A percentile compares a stretch with the other conserved stretches of the same genome.
Conservation (phyloP, 2,797 vertebrate species). For the Malacoraja senta region DNA sequence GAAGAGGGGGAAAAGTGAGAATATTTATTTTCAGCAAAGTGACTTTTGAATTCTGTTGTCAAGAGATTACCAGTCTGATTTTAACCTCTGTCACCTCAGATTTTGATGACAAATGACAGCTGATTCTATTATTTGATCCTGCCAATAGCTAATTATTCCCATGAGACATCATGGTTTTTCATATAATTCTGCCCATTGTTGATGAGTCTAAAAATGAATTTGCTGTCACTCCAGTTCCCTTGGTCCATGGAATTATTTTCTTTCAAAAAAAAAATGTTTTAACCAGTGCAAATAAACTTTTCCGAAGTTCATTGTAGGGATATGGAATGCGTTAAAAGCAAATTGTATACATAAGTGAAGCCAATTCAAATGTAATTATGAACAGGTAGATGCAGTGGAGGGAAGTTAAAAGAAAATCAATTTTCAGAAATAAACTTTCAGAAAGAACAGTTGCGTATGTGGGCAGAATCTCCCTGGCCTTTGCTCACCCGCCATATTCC, state of each 20-base stretch:
- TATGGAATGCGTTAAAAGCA: not conserved
- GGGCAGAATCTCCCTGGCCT: not conserved
- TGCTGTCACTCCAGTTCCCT: not conserved
- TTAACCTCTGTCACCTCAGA: not conserved
- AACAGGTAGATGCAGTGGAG: not conserved
- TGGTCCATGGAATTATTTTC: too few relatives aligned
- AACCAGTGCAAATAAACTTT: not conserved
- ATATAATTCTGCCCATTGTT: slow-evolving; percentile 13
- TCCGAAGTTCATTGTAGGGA: not conserved
- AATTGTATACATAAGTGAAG: not conserved
- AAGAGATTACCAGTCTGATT: slow-evolving; percentile 14
- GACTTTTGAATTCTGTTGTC: not conserved
- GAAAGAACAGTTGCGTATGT: not conserved
- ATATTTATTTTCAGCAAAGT: not conserved
- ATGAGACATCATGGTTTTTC: not conserved
- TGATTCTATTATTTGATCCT: slow-evolving; percentile 1
- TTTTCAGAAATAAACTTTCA: not conserved
- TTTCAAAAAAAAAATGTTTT: not conserved
- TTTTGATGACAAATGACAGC: slow-evolving; percentile 24
- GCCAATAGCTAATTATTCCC: not conserved
- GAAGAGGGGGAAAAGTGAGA: not conserved
- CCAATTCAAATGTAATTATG: not conserved
- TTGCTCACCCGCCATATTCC: not conserved
- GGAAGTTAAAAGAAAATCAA: not conserved
- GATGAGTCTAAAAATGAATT: not conserved